These are phyloP conservation scores for Microctenopoma stevenorrisi DNA, from an alignment of 2,797 vertebrate genomes.

Conservation along the genomic window DNA sequence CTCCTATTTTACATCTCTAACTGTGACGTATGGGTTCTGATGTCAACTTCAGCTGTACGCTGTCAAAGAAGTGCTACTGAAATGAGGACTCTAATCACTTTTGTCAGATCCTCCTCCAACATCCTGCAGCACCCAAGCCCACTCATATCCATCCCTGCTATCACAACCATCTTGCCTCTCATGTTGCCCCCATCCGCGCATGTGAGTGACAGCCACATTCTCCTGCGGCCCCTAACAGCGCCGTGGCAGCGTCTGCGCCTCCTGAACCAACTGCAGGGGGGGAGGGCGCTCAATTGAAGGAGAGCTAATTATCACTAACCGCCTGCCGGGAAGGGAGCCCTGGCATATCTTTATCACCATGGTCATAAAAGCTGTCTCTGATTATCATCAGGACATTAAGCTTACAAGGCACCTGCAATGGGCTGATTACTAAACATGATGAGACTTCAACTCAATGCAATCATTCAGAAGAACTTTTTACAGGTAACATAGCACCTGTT, in stretches of 20 bases:
- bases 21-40: slow-evolving; percentile 1
- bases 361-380: slow-evolving; percentile 58
- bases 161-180: slow-evolving; percentile 53
- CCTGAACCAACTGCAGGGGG: slow-evolving; percentile 68
- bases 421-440: slow-evolving; percentile 58
- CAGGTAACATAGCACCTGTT: slow-evolving; percentile 10
- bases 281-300: slow-evolving; percentile 58
- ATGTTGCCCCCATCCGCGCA: slow-evolving; percentile 32
- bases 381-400: slow-evolving; percentile 66
- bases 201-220: slow-evolving; percentile 67
- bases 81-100: slow-evolving; percentile 27
- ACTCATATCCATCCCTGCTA: slow-evolving; percentile 35
- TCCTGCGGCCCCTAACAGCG: slow-evolving; percentile 49
- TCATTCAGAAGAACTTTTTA: slow-evolving; percentile 38
- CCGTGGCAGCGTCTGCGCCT: slow-evolving; percentile 65
- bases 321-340: slow-evolving; percentile 63
- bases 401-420: slow-evolving; percentile 64
- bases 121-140: slow-evolving; percentile 23
- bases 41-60: slow-evolving; percentile 41
- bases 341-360: slow-evolving; percentile 63
- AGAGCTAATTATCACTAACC: slow-evolving; percentile 75
- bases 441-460: slow-evolving; percentile 36
- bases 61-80: slow-evolving; percentile 8
- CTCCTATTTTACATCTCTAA: background rate
- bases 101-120: slow-evolving; percentile 15